A percentile compares a stretch with the other conserved stretches of the same genome.
phyloP scores from a whole-genome alignment of 2,888 invertebrate genomes.

The Abrostola triplasia region DNA sequence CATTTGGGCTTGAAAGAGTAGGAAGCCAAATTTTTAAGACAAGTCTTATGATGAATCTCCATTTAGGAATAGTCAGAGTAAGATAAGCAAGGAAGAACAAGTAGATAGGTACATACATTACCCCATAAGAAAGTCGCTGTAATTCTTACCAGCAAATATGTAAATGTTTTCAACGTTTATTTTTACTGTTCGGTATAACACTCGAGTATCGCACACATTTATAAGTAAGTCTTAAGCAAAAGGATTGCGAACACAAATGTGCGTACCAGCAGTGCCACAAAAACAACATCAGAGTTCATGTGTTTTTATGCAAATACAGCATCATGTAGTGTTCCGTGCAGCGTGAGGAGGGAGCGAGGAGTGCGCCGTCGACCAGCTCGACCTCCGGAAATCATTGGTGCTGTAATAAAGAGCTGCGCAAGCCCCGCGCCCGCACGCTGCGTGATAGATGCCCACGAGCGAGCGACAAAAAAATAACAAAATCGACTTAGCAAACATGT shows the following conservation, averaged over 20 bases:
- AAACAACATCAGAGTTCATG: constrained; percentile 48
- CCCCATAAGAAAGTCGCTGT: too few relatives aligned
- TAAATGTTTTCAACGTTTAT: too few relatives aligned
- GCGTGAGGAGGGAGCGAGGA: constrained; percentile 38
- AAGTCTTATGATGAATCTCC: too few relatives aligned
- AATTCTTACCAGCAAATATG: too few relatives aligned
- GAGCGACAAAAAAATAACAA: constrained; percentile 86
- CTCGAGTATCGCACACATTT: constrained; percentile 10
- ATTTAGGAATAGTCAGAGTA: too few relatives aligned
- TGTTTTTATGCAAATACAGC: constrained; percentile 59
- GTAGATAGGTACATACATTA: too few relatives aligned
- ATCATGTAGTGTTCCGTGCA: constrained; percentile 42
- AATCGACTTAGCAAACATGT: constrained; percentile 88
- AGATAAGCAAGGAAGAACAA: too few relatives aligned
- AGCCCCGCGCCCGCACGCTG: constrained; percentile 86
- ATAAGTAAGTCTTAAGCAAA: constrained; percentile 32
- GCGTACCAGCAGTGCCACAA: constrained; percentile 30
- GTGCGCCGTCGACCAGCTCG: constrained; percentile 54
- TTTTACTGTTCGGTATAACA: constrained; percentile 1
- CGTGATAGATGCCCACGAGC: constrained; percentile 84
- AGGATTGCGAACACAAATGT: constrained; percentile 24
- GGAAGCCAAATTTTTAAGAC: too few relatives aligned
- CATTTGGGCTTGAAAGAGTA: too few relatives aligned
- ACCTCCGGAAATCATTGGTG: constrained; percentile 85
- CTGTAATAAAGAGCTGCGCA: constrained; percentile 84